Evolutionary conservation across 2,113 vertebrate species (phyloP).

Genomic region (Eudyptes chrysolophus): DNA sequence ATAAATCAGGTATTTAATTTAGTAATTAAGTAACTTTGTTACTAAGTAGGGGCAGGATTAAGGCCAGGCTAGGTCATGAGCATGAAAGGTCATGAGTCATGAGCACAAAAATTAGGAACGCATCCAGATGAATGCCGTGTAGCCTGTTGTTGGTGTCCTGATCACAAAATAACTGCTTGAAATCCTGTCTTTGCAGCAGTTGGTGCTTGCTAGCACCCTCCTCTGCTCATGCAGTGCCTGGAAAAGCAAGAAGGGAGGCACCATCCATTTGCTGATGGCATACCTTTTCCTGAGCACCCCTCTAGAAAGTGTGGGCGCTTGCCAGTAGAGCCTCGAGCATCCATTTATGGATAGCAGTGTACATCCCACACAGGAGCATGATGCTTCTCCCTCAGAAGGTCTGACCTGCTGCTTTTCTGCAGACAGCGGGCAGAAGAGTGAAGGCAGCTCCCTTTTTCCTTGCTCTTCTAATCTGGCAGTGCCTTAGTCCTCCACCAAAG

Average conservation of each 20-base stretch:
- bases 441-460: neutral
- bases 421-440: neutral
- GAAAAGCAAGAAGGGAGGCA: neutral
- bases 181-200: neutral
- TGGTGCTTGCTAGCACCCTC: neutral
- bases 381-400: neutral
- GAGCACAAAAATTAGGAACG: neutral
- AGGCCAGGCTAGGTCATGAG: neutral
- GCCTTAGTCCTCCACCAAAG: neutral
- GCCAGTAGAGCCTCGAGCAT: neutral
- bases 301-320: neutral
- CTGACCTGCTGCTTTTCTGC: neutral
- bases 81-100: neutral
- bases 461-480: neutral
- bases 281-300: neutral
- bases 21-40: neutral
- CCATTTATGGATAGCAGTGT: accelerated
- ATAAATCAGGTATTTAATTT: neutral
- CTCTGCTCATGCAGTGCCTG: neutral
- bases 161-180: neutral
- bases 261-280: accelerated
- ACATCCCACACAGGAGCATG: neutral
- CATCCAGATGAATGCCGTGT: neutral
- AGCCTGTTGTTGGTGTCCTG: neutral
- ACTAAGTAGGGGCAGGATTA: neutral